Base-by-base conservation (phyloP, 2,797 vertebrate species). In the Podarcis lilfordi region DNA sequence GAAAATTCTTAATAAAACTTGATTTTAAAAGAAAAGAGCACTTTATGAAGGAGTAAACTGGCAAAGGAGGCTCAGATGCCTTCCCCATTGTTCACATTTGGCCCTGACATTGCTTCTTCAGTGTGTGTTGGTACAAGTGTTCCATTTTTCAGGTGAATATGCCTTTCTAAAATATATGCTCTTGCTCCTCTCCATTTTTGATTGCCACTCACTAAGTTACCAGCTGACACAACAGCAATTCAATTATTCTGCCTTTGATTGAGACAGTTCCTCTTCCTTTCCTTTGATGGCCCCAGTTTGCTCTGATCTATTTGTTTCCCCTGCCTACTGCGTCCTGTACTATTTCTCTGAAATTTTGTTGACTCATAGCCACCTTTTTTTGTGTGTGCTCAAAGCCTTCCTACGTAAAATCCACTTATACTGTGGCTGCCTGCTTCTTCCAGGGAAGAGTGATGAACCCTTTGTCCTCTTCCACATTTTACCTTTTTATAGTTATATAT, bases 261-360 rank as follows among this genome's bases (percentile, higher is more conserved):
- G 61, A 61, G 64, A n/a, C 25, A 25, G n/a, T 40, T 80, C 43
- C 11, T 55, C 17, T 75, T 64, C 83, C 32, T 85, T 86, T 86
- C 61, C 23, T 64, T 40, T 55, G 69, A 86, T 71, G 84, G 10
- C 27, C 37, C 69, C 82, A 68, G 61, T 87, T 87, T 69, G 29
- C 71, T 82, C 77, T 76, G 61, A 81, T 85, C 37, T 69, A 69
- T 84, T 90, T 84, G 69, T 85, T 85, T 74, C 35, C 55, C 2
- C 32, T 90, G 77, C 69, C 82, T 15, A 74, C 69, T 13, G 23
- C 76, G 61, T 77, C 61, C 86, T 88, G 82, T 29, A 21, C 9
- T 2, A 23, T 87, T 90, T 84, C 82, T 90, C 76, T 80, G 82
- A 80, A 87, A 84, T n/a, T 55, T 7, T 43, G 78, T 85, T 85